These are phyloP conservation scores for Forbesichthys agassizii DNA, from an alignment of 2,113 vertebrate genomes.

Conservation along the genomic window DNA sequence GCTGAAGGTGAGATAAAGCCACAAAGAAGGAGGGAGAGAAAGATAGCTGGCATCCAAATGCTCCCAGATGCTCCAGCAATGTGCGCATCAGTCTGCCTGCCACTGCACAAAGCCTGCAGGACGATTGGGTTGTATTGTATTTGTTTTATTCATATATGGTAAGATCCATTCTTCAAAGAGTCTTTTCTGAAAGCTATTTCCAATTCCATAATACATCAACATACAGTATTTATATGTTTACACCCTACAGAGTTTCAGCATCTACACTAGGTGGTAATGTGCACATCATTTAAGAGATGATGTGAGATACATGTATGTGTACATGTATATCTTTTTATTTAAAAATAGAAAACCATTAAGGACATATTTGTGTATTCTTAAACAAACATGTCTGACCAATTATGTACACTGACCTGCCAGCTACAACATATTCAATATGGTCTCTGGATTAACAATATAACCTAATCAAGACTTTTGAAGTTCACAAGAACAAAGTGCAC, in stretches of 20 bases:
- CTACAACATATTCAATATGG: background rate
- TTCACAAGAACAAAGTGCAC: too few species aligned
- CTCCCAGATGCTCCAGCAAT: slow-evolving; percentile 28
- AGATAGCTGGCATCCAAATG: slow-evolving; percentile 25
- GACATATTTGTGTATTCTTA: too few species aligned
- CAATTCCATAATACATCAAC: background rate
- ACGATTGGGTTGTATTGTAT: background rate
- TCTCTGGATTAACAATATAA: too few species aligned
- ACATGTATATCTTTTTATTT: background rate
- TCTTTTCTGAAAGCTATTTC: background rate
- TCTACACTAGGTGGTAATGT: too few species aligned
- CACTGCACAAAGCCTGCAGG: slow-evolving; percentile 13
- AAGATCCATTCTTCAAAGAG: background rate
- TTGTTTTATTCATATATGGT: background rate
- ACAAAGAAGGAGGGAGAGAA: background rate
- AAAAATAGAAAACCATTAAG: too few species aligned
- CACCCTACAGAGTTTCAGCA: background rate
- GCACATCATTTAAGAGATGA: too few species aligned
- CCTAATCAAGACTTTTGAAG: too few species aligned
- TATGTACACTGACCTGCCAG: background rate
- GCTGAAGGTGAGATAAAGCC: slow-evolving; percentile 30
- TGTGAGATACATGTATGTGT: too few species aligned
- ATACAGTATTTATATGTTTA: background rate
- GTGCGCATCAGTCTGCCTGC: slow-evolving; percentile 5
- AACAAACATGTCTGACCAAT: background rate